Base-by-base conservation (phyloP, 2,113 vertebrate species). In the Platichthys flesus region DNA sequence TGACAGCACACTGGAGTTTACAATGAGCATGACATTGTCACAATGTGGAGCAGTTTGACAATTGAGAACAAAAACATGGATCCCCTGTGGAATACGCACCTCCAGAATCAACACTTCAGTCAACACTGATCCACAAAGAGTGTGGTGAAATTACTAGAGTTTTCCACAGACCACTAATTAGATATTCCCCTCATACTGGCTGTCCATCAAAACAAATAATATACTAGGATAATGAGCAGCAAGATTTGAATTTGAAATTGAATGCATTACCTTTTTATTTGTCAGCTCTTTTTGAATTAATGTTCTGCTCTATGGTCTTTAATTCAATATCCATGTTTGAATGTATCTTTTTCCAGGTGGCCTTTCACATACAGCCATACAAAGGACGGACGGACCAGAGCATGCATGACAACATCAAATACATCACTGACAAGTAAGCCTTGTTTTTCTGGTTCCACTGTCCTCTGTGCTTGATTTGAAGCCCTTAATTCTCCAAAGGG, bases 301-400 rank as follows among this genome's bases (percentile, higher is more conserved):
- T 20, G 5, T 64, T 42, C 13, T 16, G 20, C 51, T 52, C 3
- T 2, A 0, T 4, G 15, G 6, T 23, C 2, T 10, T 24, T 67
- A 10, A 13, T 1, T 8, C 42, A 55, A 84, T 12, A 10, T 20
- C 35, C 0, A 1, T 67, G 21, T 67, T 56, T 9, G 10, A 15
- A 12, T 78, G 40, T 85, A 10, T 78, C 40, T 64, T n/a, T 67
- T 88, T 51, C 49, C 92, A 97, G 96, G 96, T 96, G 91, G 94
- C 96, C 68, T 97, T 97, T 88, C 96, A 97, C 81, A 95, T 97
- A 73, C 95, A 97, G 91, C 95, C 96, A 1, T 97, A 97, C 93
- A 95, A 95, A 82, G 96, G 95, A 69, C 94, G 96, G 68, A 95
- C 96, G 60, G 96, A 97, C 85, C 90, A 91, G 93, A 96, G 92